A percentile compares a stretch with the other conserved stretches of the same genome.
Conservation (phyloP, 2,113 vertebrate species). For the Bufo gargarizans region DNA sequence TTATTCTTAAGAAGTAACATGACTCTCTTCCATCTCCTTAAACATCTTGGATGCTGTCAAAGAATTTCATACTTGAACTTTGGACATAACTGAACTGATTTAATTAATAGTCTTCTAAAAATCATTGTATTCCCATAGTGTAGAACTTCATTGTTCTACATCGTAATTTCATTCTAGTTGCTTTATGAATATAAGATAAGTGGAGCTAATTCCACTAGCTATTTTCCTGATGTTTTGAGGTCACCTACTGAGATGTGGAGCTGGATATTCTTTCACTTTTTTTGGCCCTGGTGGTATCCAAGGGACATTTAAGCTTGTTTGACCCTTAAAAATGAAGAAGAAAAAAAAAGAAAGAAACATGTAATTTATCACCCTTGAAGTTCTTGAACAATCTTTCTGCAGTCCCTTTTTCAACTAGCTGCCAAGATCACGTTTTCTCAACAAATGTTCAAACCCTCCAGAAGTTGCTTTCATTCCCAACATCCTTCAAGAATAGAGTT, state of each 20-base stretch:
- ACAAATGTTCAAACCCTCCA: constrained; percentile 51
- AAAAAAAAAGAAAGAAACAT: constrained; percentile 43
- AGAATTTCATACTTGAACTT: background rate
- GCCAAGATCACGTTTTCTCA: constrained; percentile 56
- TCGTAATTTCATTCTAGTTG: background rate
- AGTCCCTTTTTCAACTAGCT: constrained; percentile 37
- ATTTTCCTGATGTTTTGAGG: constrained; percentile 47
- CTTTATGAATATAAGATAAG: constrained; percentile 14
- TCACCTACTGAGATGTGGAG: constrained; percentile 44
- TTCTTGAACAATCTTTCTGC: constrained; percentile 48
- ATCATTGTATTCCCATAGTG: background rate
- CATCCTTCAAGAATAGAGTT: constrained; percentile 56
- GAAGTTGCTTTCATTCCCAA: constrained; percentile 50
- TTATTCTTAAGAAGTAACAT: background rate
- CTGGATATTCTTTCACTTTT: constrained; percentile 64
- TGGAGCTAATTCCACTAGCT: background rate
- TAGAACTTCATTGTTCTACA: background rate
- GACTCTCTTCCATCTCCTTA: background rate
- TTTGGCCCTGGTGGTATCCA: constrained; percentile 53
- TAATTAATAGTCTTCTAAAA: constrained; percentile 2
- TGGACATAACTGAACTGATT: background rate
- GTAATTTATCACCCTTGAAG: constrained; percentile 58
- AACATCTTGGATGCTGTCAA: constrained; percentile 2
- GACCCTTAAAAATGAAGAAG: constrained; percentile 40
- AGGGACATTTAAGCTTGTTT: constrained; percentile 65